phyloP scores from a whole-genome alignment of 2,113 vertebrate genomes.

The Oreotrochilus melanogaster region DNA sequence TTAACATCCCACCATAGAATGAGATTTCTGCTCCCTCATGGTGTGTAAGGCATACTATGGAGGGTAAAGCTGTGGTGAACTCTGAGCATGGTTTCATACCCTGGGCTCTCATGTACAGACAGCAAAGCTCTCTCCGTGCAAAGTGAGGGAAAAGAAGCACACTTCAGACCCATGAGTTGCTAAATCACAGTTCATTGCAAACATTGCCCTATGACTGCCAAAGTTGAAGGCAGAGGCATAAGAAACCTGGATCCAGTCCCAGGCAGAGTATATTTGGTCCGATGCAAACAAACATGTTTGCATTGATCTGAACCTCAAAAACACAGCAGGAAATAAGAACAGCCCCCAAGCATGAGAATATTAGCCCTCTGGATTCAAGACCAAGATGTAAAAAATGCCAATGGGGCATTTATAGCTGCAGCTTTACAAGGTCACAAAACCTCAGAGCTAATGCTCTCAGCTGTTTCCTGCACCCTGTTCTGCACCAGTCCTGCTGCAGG shows the following conservation, averaged over 20 bases:
- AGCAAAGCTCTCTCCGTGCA: background rate
- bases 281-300: slow-evolving; percentile 14
- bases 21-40: background rate
- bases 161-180: background rate
- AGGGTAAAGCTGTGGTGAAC: background rate
- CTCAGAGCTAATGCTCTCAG: background rate
- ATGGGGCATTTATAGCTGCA: background rate
- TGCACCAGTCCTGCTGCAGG: rapidly evolving
- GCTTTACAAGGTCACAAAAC: background rate
- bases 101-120: background rate
- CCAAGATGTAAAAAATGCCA: background rate
- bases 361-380: background rate
- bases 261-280: background rate
- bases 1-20: background rate
- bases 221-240: background rate
- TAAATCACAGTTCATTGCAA: background rate
- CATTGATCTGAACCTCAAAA: slow-evolving; percentile 7
- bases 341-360: rapidly evolving
- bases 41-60: background rate
- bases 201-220: background rate
- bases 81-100: background rate
- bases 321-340: background rate
- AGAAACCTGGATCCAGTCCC: background rate
- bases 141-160: background rate
- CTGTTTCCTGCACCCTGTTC: background rate